Conservation (phyloP, 2,888 invertebrate species). For the Clusia tigrina region DNA sequence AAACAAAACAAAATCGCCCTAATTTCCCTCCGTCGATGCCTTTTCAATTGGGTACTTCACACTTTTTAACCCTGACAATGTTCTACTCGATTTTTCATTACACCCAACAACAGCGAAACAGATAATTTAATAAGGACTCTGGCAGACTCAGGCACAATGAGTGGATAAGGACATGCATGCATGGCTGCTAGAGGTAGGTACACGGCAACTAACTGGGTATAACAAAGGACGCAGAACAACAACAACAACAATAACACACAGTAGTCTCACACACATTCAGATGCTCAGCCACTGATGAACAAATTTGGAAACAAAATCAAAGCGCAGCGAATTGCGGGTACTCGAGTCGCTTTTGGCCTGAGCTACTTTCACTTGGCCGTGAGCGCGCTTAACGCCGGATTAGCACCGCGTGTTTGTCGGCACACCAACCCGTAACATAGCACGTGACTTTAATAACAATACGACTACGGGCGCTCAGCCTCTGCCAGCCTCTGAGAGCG, state of each 20-base stretch:
- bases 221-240: too few species aligned
- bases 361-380: constrained; percentile 16
- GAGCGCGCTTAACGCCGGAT: constrained; percentile 38
- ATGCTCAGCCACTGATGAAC: too few species aligned
- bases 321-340: constrained; percentile 37
- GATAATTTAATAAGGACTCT: constrained; percentile 1
- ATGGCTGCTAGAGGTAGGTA: too few species aligned
- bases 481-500: too few species aligned
- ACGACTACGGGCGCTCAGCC: too few species aligned
- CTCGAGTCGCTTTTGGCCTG: constrained; percentile 9
- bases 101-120: neutral
- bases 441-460: constrained; percentile 33
- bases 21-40: neutral
- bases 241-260: too few species aligned
- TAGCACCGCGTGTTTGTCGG: constrained; percentile 37
- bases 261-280: too few species aligned
- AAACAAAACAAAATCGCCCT: neutral
- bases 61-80: neutral
- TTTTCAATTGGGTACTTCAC: neutral
- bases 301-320: constrained; percentile 20
- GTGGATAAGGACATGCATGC: neutral
- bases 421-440: constrained; percentile 31
- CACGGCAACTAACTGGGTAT: too few species aligned
- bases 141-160: too few species aligned
- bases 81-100: neutral